Evolutionary conservation across 92 coral and sea anemone species (phyloP).

Genomic region (Scolanthus callimorphus): DNA sequence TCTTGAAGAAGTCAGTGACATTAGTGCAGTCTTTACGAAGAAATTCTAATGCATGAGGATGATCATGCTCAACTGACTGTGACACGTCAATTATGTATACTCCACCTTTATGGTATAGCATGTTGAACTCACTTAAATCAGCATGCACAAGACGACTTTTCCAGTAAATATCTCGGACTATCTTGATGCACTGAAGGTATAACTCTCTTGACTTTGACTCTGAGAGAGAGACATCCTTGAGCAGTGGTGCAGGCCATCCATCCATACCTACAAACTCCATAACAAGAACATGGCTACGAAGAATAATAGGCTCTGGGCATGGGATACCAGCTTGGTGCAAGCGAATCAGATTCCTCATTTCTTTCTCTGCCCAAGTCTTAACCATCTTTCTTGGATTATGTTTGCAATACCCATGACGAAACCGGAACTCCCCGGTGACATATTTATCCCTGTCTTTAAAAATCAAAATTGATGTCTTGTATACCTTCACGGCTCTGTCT

Average conservation of each 20-base stretch:
- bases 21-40: constrained; percentile 93
- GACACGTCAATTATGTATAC: constrained; percentile 94
- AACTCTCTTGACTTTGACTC: constrained; percentile 95
- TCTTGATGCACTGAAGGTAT: constrained; percentile 91
- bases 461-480: constrained; percentile 91
- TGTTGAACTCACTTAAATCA: constrained; percentile 95
- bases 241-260: constrained; percentile 98
- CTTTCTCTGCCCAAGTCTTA: constrained; percentile 98
- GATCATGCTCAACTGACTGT: constrained; percentile 98
- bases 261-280: constrained; percentile 86
- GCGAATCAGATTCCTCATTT: constrained; percentile 95
- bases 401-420: constrained; percentile 97
- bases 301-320: constrained; percentile 94
- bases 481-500: constrained; percentile 89
- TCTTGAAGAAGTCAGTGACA: constrained; percentile 89
- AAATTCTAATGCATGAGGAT: constrained; percentile 93
- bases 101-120: constrained; percentile 77
- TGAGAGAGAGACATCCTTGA: constrained; percentile 87
- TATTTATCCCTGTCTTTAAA: constrained; percentile 98
- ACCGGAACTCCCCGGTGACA: constrained; percentile 95
- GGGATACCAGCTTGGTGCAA: constrained; percentile 90
- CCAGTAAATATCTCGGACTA: constrained; percentile 91
- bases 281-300: constrained; percentile 97
- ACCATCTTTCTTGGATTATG: constrained; percentile 99
- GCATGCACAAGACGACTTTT: constrained; percentile 97